Evolutionary conservation across 2,113 vertebrate species (phyloP), one percentile per base, ranked within the genome.

Genomic region (Takifugu bimaculatus): DNA sequence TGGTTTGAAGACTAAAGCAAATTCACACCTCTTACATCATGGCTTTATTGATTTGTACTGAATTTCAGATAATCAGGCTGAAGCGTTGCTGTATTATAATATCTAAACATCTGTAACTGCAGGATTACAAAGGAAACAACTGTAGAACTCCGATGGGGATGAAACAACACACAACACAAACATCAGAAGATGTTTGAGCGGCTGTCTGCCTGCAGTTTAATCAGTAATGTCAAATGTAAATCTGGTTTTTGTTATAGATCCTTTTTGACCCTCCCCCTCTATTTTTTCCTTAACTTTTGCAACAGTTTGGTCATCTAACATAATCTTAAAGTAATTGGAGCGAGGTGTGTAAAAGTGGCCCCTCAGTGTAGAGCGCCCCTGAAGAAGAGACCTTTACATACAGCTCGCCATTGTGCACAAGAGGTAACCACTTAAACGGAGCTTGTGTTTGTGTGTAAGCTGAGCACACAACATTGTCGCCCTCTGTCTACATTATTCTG

Each of bases 401-500:
- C 43, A 56, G 48, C 60, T n/a, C 50, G 4, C 43, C 6, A 9
- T 13, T 20, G 6, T 63, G 65, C 51, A 65, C 12, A 63, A 70
- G 5, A 56, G 35, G 39, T 57, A 54, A 61, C 67, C 56, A 63
- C 81, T 78, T 13, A 26, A 64, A 64, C 82, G 12, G 32, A 39
- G 29, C 62, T 35, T 28, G 53, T 61, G 49, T 39, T 44, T 45
- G 53, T 61, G 52, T 39, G 42, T 58, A 47, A 60, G 42, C 60
- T 29, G 59, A 66, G 45, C 50, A 44, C 32, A 56, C 63, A 74
- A 51, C 63, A 73, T 42, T 65, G 66, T 52, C 48, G 47, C 59
- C 57, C 60, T 26, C 27, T 63, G 48, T 32, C 12, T 39, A 57
- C 74, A 64, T 78, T 71, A 79, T 75, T 74, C 48, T 15, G 55